Evolutionary conservation across 2,888 invertebrate species (phyloP), one percentile per base, ranked within the genome.

Genomic region (Nycteola revayana): DNA sequence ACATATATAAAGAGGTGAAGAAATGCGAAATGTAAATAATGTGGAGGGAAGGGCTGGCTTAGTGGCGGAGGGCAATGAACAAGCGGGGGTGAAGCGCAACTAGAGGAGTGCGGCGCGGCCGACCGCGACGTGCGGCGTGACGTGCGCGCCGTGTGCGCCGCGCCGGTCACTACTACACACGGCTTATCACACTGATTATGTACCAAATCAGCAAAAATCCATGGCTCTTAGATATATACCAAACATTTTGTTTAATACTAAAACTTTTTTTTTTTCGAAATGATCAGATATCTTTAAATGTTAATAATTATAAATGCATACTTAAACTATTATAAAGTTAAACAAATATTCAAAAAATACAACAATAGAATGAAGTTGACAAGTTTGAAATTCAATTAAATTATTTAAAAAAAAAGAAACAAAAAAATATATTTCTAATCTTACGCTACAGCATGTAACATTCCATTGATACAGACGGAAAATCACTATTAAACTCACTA

Each of bases 401-500:
- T n/a, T n/a, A n/a, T n/a, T n/a, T n/a, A n/a, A n/a, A n/a, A n/a
- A n/a, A n/a, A n/a, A 56, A 42, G 52, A 61, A 59, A 65, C 70
- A 60, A 56, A 73, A 65, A 62, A 43, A 36, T 38, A 51, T 42
- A 49, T 46, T 66, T 73, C 65, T 73, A 76, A 66, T 83, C 87
- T 86, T 87, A 87, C 87, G 71, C 74, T 72, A 77, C 64, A 64
- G 66, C 67, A 60, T 64, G 76, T 64, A 67, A 75, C 74, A 83
- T 75, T 86, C 87, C 87, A 83, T 65, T 71, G 70, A 66, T 60
- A 72, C 43, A 55, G 66, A 68, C 60, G 65, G 69, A 67, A 65
- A 71, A 72, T 74, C 84, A 86, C 83, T 70, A 70, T 56, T 65
- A 50, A 72, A 73, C 66, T 75, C 87, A 87, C 87, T 79, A 70